These are phyloP conservation scores for Ophioderma brevispina DNA, from an alignment of 35 echinoderm and acorn worm species.

Conservation along the genomic window DNA sequence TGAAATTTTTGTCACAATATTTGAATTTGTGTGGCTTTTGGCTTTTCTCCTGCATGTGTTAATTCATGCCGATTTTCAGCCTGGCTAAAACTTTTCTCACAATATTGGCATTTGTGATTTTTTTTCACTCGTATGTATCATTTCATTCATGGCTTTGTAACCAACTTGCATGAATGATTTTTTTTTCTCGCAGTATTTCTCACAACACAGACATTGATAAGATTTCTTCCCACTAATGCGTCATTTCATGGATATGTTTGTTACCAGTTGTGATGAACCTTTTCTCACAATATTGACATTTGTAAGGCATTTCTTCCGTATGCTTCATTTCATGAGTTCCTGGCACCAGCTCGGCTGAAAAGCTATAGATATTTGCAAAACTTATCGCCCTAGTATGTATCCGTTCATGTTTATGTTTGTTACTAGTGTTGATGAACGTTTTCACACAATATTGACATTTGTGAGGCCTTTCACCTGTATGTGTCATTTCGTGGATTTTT, in stretches of 20 bases:
- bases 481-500: not conserved
- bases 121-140: not conserved
- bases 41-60: no score
- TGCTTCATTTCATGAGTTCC: no score
- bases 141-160: not conserved
- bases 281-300: slow-evolving; percentile 42
- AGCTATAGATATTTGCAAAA: no score
- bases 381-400: slow-evolving; percentile 34
- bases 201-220: not conserved
- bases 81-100: no score
- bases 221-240: not conserved
- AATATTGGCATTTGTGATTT: no score
- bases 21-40: no score
- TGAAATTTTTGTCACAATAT: no score
- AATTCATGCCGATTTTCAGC: no score
- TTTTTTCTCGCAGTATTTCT: no score
- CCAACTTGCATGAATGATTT: not conserved
- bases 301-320: slow-evolving; percentile 31
- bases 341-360: no score
- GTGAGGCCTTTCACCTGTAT: slow-evolving; percentile 37
- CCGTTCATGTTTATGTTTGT: not conserved
- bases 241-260: not conserved
- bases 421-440: not conserved
- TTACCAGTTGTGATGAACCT: not conserved
- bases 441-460: slow-evolving; percentile 25